Evolutionary conservation across 2,113 vertebrate genomes (phyloP).

Genomic region (Macrotis lagotis): DNA sequence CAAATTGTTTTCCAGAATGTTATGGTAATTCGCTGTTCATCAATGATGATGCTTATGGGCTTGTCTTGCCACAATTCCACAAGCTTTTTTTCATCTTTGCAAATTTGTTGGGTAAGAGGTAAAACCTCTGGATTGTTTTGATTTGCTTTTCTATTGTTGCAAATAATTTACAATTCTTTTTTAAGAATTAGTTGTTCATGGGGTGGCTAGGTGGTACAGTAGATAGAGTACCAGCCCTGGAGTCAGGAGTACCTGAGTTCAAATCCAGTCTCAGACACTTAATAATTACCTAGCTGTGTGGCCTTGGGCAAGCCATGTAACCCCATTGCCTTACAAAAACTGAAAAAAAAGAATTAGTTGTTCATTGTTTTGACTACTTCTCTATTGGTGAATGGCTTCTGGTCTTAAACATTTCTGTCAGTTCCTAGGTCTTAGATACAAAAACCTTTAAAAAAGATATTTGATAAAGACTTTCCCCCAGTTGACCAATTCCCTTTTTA

Average conservation of each 20-base stretch:
- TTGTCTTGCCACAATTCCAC: neutral
- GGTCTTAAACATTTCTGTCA: neutral
- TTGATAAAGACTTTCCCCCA: neutral
- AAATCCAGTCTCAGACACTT: too few species aligned
- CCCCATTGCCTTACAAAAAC: too few species aligned
- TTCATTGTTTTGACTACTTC: neutral
- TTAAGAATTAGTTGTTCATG: neutral
- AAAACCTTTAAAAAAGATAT: neutral
- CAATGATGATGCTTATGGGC: too few species aligned
- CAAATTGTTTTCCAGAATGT: neutral
- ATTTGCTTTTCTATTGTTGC: neutral
- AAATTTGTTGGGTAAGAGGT: neutral
- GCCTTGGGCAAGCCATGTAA: too few species aligned
- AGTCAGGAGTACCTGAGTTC: too few species aligned
- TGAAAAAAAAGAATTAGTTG: neutral
- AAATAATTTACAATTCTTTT: neutral
- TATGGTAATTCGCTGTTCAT: neutral
- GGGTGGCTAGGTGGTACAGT: too few species aligned
- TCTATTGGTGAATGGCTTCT: neutral
- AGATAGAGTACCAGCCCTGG: too few species aligned
- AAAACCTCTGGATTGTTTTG: neutral
- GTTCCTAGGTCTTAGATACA: neutral
- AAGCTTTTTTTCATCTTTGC: neutral
- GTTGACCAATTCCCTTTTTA: neutral
- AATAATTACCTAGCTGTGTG: too few species aligned